Evolutionary conservation across 2,888 invertebrate species (phyloP), one percentile per base, ranked within the genome.

Genomic region (Metopia argyrocephala): DNA sequence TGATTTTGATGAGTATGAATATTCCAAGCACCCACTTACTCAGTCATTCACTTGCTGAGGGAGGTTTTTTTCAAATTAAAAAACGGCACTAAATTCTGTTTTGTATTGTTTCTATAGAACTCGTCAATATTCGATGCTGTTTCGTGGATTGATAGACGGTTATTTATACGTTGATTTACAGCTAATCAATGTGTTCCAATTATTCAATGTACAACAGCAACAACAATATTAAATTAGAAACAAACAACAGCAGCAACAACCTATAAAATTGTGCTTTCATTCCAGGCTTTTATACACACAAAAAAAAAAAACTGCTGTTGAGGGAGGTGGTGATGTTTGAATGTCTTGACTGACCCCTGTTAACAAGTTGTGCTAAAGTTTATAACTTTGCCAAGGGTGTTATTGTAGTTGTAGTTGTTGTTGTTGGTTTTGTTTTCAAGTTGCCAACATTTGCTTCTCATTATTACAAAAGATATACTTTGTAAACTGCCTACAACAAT

Each of bases 131-230:
- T 31, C 46, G 66, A 68, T 68, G 66, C 66, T 62, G 73, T 38
- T 62, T 20, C 52, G 48, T 73, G 50, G 66, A 79, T 78, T 82
- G 80, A 81, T 69, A 76, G 78, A 82, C 78, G 76, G 78, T 78
- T n/a, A n/a, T 38, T 78, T 78, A 62, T 66, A 68, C 73, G 75
- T 81, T 82, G 81, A 83, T 83, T 84, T 83, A 76, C 83, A 83
- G 84, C 85, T 85, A 85, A 85, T 85, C 85, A 85, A 85, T 84
- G 82, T 78, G 82, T 78, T 70, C 78, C 83, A 84, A 79, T 82
- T 83, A 80, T 74, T 70, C 83, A 62, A 31, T 73, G 69, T 65
- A 59, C 75, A 75, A 66, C 59, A 65, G 27, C n/a, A 54, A 38
- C 46, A 65, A 9, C 27, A 75, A 78, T 70, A 65, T 54, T 56